Evolutionary conservation across 2,113 vertebrate species (phyloP), one percentile per base, ranked within the genome.

Genomic region (Passer domesticus): DNA sequence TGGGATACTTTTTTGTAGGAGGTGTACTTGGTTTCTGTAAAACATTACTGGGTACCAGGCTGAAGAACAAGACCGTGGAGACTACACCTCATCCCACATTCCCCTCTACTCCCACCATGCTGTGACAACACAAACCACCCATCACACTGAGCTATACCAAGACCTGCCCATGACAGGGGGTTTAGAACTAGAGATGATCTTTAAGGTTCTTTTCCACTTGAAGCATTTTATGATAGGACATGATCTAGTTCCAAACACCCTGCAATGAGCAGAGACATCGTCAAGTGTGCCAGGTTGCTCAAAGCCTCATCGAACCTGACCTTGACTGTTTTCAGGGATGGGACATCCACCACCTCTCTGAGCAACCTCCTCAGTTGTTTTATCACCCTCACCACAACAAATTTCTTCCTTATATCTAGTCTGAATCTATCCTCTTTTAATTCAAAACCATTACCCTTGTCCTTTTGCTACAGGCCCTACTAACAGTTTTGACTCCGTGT

Each of bases 91-190:
- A 8, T 25, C 53, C 47, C 25, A 13, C 30, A 15, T 41, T 33
- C 3, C 1, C 9, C 15, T 15, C 6, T 20, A 2, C 9, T 7
- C 10, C 3, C 11, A 1, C 3, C 11, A 9, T 41, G 11, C 21
- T 17, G 6, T 46, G 20, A 46, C 47, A 53, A 22, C n/a, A 53
- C 28, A 41, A 82, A 41, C 24, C 46, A 53, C 30, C 30, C 9
- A 22, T 62, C 12, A 4, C 24, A 46, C 1, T 60, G 20, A 67
- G 16, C 24, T 75, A 10, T 35, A 23, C 13, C 28, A 21, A 24
- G 9, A 60, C 7, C n/a, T 53, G 13, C 12, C 24, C 39, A 10
- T 52, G 20, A 39, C 47, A 59, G 52, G 9, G 35, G 4, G 11
- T 0, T 62, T 53, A 50, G 37, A 68, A 44, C 37, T 46, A 60